Evolutionary conservation across 2,888 invertebrate species (phyloP), one percentile per base, ranked within the genome.

Genomic region (Apamea monoglypha): DNA sequence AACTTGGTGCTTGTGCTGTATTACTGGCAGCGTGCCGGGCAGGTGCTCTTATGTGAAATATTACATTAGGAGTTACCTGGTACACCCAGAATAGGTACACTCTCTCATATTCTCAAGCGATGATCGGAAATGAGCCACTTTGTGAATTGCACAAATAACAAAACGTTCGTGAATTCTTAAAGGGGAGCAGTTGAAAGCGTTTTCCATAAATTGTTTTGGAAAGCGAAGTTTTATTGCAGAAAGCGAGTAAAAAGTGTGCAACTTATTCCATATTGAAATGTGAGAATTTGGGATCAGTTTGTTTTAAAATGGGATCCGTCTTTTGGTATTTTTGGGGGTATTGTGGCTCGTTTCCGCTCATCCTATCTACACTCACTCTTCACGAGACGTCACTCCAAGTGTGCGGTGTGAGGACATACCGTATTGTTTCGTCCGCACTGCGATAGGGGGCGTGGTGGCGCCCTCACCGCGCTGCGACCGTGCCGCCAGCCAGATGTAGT

Each of bases 401-500:
- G 82, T 83, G 78, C 66, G 74, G 87, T 77, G 84, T 85, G 80
- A 40, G 80, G 88, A 95, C 99, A 98, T 98, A 99, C 99, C 99
- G 97, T 99, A 99, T 98, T 99, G 99, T 96, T 99, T 99, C 75
- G 99, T 99, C 97, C 99, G 98, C 91, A 99, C 99, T 88, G 99
- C 98, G 89, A 99, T 98, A 25, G 99, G 98, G 63, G 99, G 99
- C 29, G 99, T 99, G 77, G 99, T 99, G 56, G 99, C 99, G 29
- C 99, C 99, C 95, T 99, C 99, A 21, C 99, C 99, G 87, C 98
- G 97, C 92, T 98, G 98, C 29, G 99, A 99, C 88, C 99, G 97
- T 80, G 99, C 99, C 25, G 99, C 99, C 90, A 99, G 97, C 98
- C 99, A 99, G 92, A 99, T 98, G 97, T 99, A 99, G 97, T 99